Conservation (phyloP, 2,888 invertebrate genomes). For the Nesidiocoris tenuis region DNA sequence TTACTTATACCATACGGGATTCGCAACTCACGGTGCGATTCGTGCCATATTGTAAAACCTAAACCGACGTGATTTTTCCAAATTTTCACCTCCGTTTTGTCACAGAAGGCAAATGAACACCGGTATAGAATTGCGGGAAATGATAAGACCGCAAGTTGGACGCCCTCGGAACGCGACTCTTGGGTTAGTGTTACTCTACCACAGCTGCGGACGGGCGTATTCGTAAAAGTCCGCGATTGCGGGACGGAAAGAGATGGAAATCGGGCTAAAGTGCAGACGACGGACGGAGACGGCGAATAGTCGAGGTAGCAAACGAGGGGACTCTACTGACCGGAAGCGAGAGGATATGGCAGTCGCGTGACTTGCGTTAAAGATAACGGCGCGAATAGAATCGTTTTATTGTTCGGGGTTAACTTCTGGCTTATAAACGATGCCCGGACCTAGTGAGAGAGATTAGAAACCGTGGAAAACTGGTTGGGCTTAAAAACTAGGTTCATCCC, state of each 20-base stretch:
- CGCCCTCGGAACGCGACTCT: too few relatives aligned
- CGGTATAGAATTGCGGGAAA: too few relatives aligned
- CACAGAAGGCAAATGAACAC: too few relatives aligned
- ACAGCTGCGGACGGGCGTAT: too few relatives aligned
- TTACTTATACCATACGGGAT: too few relatives aligned
- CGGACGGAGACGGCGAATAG: background rate
- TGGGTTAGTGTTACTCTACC: too few relatives aligned
- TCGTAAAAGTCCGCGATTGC: too few relatives aligned
- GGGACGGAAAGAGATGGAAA: background rate
- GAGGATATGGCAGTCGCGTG: conserved; percentile 43
- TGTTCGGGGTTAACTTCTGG: conserved; percentile 39
- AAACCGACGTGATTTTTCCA: too few relatives aligned
- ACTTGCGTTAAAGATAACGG: conserved; percentile 40
- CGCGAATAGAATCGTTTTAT: conserved; percentile 41
- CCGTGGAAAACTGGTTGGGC: background rate
- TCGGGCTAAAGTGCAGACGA: background rate
- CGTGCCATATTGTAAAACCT: too few relatives aligned
- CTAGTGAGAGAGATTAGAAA: background rate
- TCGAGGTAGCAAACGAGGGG: background rate
- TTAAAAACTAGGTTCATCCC: background rate
- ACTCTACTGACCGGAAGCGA: conserved; percentile 35
- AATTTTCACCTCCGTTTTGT: too few relatives aligned
- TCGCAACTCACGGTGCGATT: too few relatives aligned
- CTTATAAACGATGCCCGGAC: conserved; percentile 33
- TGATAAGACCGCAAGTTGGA: too few relatives aligned